Percentiles rank a stretch among this genome's conserved stretches.
These are phyloP conservation scores for Punctoribates punctum DNA, from an alignment of 2,888 invertebrate genomes.

Conservation along the genomic window DNA sequence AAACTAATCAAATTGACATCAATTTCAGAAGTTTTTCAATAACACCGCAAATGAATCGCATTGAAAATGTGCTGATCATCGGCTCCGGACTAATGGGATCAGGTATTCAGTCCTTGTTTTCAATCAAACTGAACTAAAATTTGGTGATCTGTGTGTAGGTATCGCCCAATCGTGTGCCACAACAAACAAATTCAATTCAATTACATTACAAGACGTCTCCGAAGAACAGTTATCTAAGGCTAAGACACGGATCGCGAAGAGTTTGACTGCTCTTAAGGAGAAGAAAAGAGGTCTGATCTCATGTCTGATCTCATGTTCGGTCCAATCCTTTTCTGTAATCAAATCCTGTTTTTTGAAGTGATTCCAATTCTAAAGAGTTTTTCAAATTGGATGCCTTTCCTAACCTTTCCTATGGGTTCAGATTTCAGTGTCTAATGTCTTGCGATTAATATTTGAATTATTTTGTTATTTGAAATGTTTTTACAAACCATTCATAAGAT, in stretches of 20 bases:
- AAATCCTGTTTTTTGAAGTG: neutral
- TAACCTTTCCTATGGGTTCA: too few species aligned
- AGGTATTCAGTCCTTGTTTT: conserved; percentile 8
- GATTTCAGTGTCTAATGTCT: too few species aligned
- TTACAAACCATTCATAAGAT: too few species aligned
- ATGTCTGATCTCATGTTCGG: neutral
- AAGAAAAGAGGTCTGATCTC: conserved; percentile 40
- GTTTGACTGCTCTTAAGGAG: conserved; percentile 34
- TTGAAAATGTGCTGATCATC: conserved; percentile 48
- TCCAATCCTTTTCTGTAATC: neutral
- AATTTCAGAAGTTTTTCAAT: conserved; percentile 3
- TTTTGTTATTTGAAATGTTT: too few species aligned
- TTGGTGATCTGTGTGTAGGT: conserved; percentile 38
- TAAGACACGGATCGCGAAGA: conserved; percentile 27
- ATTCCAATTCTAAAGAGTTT: neutral
- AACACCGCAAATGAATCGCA: conserved; percentile 22
- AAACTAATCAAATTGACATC: neutral
- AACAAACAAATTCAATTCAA: conserved; percentile 41
- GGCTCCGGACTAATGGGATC: conserved; percentile 49
- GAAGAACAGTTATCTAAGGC: conserved; percentile 41
- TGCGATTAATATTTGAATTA: too few species aligned
- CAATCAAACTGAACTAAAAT: neutral
- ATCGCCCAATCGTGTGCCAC: conserved; percentile 48
- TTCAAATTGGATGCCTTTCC: neutral
- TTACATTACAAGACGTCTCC: conserved; percentile 44